Evolutionary conservation across 2,113 vertebrate genomes (phyloP), one percentile per base, ranked within the genome.

Genomic region (Leucopternis melanops): DNA sequence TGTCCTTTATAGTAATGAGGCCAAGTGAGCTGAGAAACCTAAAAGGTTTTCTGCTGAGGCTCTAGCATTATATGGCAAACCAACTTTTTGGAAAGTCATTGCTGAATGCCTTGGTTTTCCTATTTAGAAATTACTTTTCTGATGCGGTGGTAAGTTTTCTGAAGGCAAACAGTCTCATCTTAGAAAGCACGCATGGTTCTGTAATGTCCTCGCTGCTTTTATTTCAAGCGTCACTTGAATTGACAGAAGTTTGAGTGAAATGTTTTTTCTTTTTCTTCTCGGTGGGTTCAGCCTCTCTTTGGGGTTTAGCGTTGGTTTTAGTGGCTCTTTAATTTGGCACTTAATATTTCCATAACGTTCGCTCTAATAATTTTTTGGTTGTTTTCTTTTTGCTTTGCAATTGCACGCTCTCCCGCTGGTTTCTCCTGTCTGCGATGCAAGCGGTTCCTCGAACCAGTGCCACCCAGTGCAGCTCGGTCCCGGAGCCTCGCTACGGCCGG

Each of bases 401-500:
- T 11, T 3, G 15, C 27, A 2, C 42, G 0, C 40, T 32, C 17
- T 0, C 25, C 50, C 18, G 26, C 50, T 61, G 83, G 5, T 8
- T 23, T 15, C n/a, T 27, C 17, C 55, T 2, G 8, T 1, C 50
- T 6, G 8, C 36, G 0, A 25, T 4, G 31, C 26, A 80, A 99
- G 99, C 99, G 36, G 99, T 99, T 38, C 99, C 99, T 6, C 98
- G 99, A 69, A 99, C 99, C 92, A 99, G 99, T 3, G 99, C 99
- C 86, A 99, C 99, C 0, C 99, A 99, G 96, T 99, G 99, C 98
- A 99, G 98, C 98, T 99, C 99, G 0, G 99, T 99, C 52, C 99
- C 99, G 0, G 99, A 99, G 96, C 99, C 99, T 5, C 98, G 99
- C 23, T 99, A 99, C 16, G 99, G 99, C 25, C 98, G 98, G 50